Evolutionary conservation across 2,888 invertebrate genomes (phyloP).

Genomic region (Heliconius erato): DNA sequence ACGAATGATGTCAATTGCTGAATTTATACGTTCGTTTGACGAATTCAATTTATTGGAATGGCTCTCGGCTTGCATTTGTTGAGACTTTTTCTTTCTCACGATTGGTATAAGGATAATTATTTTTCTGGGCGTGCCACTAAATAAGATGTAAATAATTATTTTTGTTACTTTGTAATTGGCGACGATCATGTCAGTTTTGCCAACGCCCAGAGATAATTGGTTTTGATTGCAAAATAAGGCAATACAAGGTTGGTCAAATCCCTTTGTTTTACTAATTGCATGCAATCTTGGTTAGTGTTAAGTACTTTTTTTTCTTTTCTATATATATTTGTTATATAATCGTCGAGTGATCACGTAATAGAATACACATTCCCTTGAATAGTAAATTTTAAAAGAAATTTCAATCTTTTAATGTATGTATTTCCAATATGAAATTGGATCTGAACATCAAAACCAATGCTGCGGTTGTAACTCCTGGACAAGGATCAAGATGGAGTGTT

Average conservation of each 20-base stretch:
- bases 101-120: constrained; percentile 52
- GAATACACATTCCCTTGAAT: not conserved
- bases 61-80: constrained; percentile 57
- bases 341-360: not conserved
- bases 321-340: not conserved
- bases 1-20: constrained; percentile 74
- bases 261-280: constrained; percentile 39
- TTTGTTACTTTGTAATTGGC: constrained; percentile 45
- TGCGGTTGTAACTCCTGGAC: constrained; percentile 73
- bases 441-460: constrained; percentile 65
- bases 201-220: constrained; percentile 37
- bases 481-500: constrained; percentile 82
- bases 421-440: constrained; percentile 50
- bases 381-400: not conserved
- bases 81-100: constrained; percentile 70
- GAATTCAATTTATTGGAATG: constrained; percentile 74
- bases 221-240: constrained; percentile 28
- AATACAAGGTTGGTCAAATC: constrained; percentile 43
- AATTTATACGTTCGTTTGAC: constrained; percentile 77
- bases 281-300: constrained; percentile 41
- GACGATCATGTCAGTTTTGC: constrained; percentile 39
- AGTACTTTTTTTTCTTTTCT: not conserved
- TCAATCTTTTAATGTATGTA: constrained; percentile 40
- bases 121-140: constrained; percentile 49
- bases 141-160: constrained; percentile 48